Evolutionary conservation across 64 coral and sea anemone genomes (phyloP).

Genomic region (Exaiptasia diaphana): DNA sequence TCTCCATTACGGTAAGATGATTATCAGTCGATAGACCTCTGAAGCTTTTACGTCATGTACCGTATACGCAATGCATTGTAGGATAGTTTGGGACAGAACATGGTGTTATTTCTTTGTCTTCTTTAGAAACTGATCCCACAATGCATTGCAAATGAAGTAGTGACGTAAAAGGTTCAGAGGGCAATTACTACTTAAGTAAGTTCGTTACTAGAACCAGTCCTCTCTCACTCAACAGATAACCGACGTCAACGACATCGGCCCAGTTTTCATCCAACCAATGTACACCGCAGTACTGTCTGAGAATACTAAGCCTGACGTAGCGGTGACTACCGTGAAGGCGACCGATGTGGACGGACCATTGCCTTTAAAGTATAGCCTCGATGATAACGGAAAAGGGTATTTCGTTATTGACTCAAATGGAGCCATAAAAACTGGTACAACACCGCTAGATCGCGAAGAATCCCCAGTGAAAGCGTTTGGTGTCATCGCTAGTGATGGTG

Average conservation of each 20-base stretch:
- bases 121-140: too few relatives aligned
- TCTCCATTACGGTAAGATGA: constrained; percentile 38
- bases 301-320: constrained; percentile 16
- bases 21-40: too few relatives aligned
- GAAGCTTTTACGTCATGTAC: too few relatives aligned
- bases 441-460: constrained; percentile 56
- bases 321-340: constrained; percentile 51
- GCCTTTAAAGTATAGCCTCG: constrained; percentile 50
- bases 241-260: constrained; percentile 68
- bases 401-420: constrained; percentile 55
- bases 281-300: constrained; percentile 35
- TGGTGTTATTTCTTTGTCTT: too few relatives aligned
- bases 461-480: constrained; percentile 45
- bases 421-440: constrained; percentile 55
- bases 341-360: constrained; percentile 53
- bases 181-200: too few relatives aligned
- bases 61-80: too few relatives aligned
- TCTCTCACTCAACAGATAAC: constrained; percentile 43
- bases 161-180: too few relatives aligned
- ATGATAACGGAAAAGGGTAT: constrained; percentile 39
- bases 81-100: too few relatives aligned
- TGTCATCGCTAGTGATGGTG: constrained; percentile 68
- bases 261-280: constrained; percentile 28
- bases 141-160: too few relatives aligned
- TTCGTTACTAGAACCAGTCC: too few relatives aligned